phyloP scores from a whole-genome alignment of 2,797 vertebrate species.

The Intellagama lesueurii region DNA sequence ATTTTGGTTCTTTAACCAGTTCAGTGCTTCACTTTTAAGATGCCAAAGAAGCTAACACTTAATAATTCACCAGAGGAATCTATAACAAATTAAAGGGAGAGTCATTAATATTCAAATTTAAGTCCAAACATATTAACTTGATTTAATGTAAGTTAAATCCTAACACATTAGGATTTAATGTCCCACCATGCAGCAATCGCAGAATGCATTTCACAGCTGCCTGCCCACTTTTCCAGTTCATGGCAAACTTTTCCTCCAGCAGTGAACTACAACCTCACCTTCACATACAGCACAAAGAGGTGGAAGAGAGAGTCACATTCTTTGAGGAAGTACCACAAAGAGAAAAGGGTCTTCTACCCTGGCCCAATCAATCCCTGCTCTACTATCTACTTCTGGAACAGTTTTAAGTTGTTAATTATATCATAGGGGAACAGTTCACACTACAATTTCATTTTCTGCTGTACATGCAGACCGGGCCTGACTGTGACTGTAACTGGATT shows the following conservation, averaged over 20 bases:
- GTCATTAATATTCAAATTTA: not conserved
- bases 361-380: not conserved
- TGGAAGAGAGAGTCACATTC: too few relatives aligned
- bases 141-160: not conserved
- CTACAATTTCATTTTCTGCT: not conserved
- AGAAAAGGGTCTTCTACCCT: not conserved
- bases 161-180: not conserved
- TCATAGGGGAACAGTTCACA: too few relatives aligned
- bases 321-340: not conserved
- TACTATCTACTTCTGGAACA: not conserved
- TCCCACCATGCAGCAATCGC: not conserved
- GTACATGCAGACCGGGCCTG: not conserved
- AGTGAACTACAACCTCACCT: not conserved
- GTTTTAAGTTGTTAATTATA: not conserved
- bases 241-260: not conserved
- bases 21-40: not conserved
- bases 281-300: not conserved
- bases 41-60: not conserved
- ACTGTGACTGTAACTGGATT: not conserved
- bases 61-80: not conserved
- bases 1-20: constrained; percentile 26
- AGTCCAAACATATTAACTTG: not conserved
- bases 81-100: not conserved
- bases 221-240: not conserved
- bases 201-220: not conserved